These are phyloP conservation scores for Pandemis heparana DNA, from an alignment of 2,888 invertebrate species.

Conservation along the genomic window DNA sequence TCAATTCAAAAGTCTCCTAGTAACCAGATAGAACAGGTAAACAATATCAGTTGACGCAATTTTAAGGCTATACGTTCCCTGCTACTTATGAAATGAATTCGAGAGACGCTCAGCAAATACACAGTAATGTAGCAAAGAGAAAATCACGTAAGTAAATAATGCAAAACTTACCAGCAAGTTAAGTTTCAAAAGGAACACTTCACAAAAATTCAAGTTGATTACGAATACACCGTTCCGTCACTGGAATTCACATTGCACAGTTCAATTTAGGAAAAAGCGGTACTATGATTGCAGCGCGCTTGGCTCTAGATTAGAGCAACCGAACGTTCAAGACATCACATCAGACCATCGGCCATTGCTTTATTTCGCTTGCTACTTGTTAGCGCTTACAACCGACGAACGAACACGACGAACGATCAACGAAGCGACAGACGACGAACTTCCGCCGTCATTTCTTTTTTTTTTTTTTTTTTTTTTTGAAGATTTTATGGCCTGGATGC, in stretches of 20 bases:
- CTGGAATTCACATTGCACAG: conserved; percentile 33
- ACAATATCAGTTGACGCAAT: conserved; percentile 4
- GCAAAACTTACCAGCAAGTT: conserved; percentile 74
- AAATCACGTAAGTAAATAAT: conserved; percentile 43
- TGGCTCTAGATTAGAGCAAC: conserved; percentile 14
- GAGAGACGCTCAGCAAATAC: conserved; percentile 24
- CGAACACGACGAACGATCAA: conserved; percentile 26
- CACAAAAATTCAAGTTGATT: conserved; percentile 27
- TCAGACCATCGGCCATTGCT: conserved; percentile 41
- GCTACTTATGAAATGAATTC: conserved; percentile 2
- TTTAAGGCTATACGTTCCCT: neutral
- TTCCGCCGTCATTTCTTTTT: conserved; percentile 37
- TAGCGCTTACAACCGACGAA: conserved; percentile 28
- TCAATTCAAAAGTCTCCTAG: conserved; percentile 20
- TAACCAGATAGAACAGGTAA: conserved; percentile 30
- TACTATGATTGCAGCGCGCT: conserved; percentile 14
- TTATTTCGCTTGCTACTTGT: conserved; percentile 4
- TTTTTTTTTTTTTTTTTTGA: too few relatives aligned
- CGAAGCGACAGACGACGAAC: conserved; percentile 40
- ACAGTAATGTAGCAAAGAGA: conserved; percentile 45
- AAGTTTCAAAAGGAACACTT: conserved; percentile 44
- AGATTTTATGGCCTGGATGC: too few relatives aligned
- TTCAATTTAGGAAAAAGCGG: conserved; percentile 19
- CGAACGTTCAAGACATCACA: conserved; percentile 30
- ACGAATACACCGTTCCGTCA: conserved; percentile 29